A percentile compares a stretch with the other conserved stretches of the same genome.
Evolutionary conservation across 2,888 invertebrate genomes (phyloP).

Genomic region (Conus canariensis): DNA sequence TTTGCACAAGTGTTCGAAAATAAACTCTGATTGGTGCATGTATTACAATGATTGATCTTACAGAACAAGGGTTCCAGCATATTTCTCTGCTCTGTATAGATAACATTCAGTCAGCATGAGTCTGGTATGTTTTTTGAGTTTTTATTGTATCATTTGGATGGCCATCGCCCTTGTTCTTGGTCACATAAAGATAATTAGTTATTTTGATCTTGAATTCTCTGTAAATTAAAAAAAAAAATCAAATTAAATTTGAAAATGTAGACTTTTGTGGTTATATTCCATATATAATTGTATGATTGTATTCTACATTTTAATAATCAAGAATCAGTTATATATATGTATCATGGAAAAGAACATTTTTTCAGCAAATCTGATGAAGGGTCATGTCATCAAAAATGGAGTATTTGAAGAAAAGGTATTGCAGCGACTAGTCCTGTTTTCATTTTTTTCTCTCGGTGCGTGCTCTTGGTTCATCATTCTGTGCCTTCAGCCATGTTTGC

Average conservation of each 20-base stretch:
- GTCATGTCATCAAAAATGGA: background rate
- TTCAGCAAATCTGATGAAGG: background rate
- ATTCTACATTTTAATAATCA: background rate
- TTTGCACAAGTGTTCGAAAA: no score
- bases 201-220: background rate
- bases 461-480: background rate
- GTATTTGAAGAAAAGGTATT: no score
- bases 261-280: background rate
- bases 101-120: no score
- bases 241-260: no score
- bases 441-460: background rate
- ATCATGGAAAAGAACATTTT: background rate
- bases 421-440: background rate
- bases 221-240: background rate
- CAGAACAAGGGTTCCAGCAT: background rate
- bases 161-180: no score
- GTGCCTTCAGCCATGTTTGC: no score
- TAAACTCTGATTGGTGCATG: background rate
- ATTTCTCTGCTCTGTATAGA: background rate
- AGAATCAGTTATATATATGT: background rate
- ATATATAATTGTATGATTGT: background rate
- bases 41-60: background rate
- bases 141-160: no score
- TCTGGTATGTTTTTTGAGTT: no score
- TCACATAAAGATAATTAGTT: background rate